Conservation (phyloP, 2,797 vertebrate genomes). For the Lagorchestes hirsutus region DNA sequence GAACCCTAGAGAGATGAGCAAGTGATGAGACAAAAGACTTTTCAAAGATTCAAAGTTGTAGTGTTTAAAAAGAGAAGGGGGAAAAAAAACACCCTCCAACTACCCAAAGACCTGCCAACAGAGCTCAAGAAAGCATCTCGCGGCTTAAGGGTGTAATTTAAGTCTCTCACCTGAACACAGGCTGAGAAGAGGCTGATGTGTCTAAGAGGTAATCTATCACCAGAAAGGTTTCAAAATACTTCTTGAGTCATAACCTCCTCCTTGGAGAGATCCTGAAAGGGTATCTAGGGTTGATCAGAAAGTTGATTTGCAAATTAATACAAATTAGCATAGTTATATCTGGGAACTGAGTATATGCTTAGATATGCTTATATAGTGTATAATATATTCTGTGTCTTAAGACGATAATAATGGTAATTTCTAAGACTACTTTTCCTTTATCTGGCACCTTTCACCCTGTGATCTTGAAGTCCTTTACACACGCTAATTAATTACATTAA, state of each 20-base stretch:
- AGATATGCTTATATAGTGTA: conserved; percentile 64
- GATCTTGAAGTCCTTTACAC: conserved; percentile 80
- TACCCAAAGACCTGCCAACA: neutral
- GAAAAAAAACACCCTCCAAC: conserved; percentile 32
- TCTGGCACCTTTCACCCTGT: conserved; percentile 80
- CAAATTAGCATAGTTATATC: conserved; percentile 79
- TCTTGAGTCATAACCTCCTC: conserved; percentile 80
- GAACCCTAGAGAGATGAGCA: conserved; percentile 29
- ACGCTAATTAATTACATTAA: conserved; percentile 83
- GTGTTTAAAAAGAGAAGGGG: neutral
- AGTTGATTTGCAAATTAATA: conserved; percentile 82
- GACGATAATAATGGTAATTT: conserved; percentile 81
- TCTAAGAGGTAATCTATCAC: conserved; percentile 74
- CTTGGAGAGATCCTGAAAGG: conserved; percentile 79
- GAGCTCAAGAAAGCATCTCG: neutral
- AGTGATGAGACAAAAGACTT: conserved; percentile 3
- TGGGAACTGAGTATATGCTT: conserved; percentile 74
- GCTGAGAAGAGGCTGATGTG: conserved; percentile 27
- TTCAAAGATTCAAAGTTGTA: conserved; percentile 47
- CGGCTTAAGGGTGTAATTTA: conserved; percentile 36
- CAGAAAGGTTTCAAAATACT: conserved; percentile 78
- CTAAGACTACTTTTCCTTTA: conserved; percentile 78
- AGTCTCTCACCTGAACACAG: conserved; percentile 38
- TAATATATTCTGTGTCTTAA: conserved; percentile 74
- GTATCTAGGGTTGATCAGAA: conserved; percentile 78